Evolutionary conservation across 2,113 vertebrate genomes (phyloP).

Genomic region (Romanogobio albipinnatus): DNA sequence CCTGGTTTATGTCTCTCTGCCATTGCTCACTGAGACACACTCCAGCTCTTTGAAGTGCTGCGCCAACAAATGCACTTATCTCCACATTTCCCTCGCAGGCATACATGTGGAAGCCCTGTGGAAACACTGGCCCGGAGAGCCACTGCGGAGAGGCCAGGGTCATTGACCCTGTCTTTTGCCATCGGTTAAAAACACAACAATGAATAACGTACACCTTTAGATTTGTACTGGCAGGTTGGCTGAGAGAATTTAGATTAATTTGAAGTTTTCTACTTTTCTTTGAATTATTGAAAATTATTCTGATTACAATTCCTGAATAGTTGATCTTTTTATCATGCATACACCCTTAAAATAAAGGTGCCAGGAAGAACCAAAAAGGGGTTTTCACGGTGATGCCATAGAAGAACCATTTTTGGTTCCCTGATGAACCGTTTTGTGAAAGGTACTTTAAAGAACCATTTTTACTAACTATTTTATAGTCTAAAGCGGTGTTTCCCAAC

Average conservation of each 20-base stretch:
- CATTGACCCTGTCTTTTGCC: constrained; percentile 60
- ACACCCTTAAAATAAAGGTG: too few species aligned
- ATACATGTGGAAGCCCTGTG: constrained; percentile 62
- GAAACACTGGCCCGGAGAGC: constrained; percentile 64
- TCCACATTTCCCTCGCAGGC: constrained; percentile 68
- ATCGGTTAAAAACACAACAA: constrained; percentile 36
- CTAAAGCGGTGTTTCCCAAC: too few species aligned
- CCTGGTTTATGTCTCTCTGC: constrained; percentile 74
- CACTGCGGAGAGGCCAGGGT: constrained; percentile 58
- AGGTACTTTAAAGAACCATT: too few species aligned
- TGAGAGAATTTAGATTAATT: constrained; percentile 33
- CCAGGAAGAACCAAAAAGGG: too few species aligned
- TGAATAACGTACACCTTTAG: not conserved
- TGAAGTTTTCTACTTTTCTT: constrained; percentile 8
- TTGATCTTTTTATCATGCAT: not conserved
- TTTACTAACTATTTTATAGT: too few species aligned
- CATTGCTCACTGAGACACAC: constrained; percentile 73
- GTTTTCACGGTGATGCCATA: too few species aligned
- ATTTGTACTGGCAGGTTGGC: constrained; percentile 38
- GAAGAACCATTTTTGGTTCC: too few species aligned
- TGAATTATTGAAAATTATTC: not conserved
- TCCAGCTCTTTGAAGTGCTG: constrained; percentile 76
- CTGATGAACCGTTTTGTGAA: too few species aligned
- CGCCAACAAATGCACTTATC: constrained; percentile 78
- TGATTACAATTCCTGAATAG: not conserved